Conservation (phyloP, 2,888 invertebrate genomes). For the Melangyna quadrimaculata region DNA sequence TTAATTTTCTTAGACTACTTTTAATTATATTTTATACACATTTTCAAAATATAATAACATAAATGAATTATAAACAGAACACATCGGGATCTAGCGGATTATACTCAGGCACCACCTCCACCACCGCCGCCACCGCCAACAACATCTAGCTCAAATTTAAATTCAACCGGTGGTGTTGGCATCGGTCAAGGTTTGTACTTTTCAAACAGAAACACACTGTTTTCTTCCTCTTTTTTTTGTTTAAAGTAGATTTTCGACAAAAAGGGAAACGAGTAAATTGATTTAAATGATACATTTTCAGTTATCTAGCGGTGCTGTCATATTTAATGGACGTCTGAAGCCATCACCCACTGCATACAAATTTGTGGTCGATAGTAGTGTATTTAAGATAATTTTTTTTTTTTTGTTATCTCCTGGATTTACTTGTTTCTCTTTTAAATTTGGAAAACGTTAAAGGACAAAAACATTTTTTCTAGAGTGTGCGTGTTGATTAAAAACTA, state of each 20-base stretch:
- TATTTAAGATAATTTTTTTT: constrained; percentile 4
- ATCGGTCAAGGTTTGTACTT: constrained; percentile 71
- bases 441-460: constrained; percentile 1
- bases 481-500: constrained; percentile 7
- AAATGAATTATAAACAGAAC: constrained; percentile 66
- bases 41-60: constrained; percentile 53
- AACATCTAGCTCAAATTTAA: constrained; percentile 58
- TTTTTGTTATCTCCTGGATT: constrained; percentile 34
- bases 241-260: constrained; percentile 44
- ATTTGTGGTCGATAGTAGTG: constrained; percentile 13
- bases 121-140: constrained; percentile 52
- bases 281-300: neutral
- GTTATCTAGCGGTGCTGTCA: constrained; percentile 7
- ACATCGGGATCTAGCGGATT: constrained; percentile 68
- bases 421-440: constrained; percentile 51
- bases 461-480: neutral
- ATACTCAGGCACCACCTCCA: constrained; percentile 59
- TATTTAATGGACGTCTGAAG: constrained; percentile 17
- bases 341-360: neutral
- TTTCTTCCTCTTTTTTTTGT: constrained; percentile 2
- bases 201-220: constrained; percentile 35
- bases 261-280: constrained; percentile 63
- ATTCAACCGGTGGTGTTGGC: constrained; percentile 62
- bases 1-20: neutral
- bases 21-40: neutral